Conservation (phyloP, 1,140 invertebrate genomes). For the Drosophila bocki region DNA sequence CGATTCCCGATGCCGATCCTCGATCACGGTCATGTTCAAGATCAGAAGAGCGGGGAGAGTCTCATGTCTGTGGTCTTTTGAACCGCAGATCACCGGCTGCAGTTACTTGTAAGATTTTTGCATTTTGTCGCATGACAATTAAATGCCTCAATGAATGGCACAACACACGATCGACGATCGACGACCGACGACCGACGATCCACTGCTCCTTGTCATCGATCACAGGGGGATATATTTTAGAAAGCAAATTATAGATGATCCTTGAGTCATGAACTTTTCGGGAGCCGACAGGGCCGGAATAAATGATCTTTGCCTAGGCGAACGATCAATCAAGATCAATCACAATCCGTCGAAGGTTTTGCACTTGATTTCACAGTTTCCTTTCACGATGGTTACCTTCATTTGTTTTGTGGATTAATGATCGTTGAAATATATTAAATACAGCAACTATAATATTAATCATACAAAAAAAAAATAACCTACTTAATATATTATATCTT, state of each 20-base stretch:
- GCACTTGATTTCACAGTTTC: slow-evolving; percentile 61
- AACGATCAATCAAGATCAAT: slow-evolving; percentile 71
- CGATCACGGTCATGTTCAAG: slow-evolving; percentile 54
- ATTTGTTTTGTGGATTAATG: slow-evolving; percentile 13
- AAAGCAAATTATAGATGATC: slow-evolving; percentile 78
- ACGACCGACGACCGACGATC: slow-evolving; percentile 3
- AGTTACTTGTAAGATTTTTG: slow-evolving; percentile 61
- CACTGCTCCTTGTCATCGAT: slow-evolving; percentile 62
- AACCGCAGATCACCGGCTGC: slow-evolving; percentile 58
- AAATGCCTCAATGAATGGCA: slow-evolving; percentile 77
- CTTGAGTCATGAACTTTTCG: slow-evolving; percentile 69
- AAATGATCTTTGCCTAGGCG: slow-evolving; percentile 56
- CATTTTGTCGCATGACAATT: slow-evolving; percentile 80
- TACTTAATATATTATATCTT: neutral
- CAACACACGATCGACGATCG: slow-evolving; percentile 59
- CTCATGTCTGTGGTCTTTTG: slow-evolving; percentile 65
- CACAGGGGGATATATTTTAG: slow-evolving; percentile 66
- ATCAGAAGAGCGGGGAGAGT: slow-evolving; percentile 43
- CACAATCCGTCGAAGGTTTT: slow-evolving; percentile 45
- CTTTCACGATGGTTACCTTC: slow-evolving; percentile 15
- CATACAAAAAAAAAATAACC: neutral
- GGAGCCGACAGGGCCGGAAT: slow-evolving; percentile 64
- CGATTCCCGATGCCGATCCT: slow-evolving; percentile 34
- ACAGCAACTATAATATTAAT: neutral
- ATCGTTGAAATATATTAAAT: neutral